Percentiles rank a stretch among this genome's conserved stretches.
phyloP scores from a whole-genome alignment of 2,888 invertebrate genomes.

The Drosophila helvetica region DNA sequence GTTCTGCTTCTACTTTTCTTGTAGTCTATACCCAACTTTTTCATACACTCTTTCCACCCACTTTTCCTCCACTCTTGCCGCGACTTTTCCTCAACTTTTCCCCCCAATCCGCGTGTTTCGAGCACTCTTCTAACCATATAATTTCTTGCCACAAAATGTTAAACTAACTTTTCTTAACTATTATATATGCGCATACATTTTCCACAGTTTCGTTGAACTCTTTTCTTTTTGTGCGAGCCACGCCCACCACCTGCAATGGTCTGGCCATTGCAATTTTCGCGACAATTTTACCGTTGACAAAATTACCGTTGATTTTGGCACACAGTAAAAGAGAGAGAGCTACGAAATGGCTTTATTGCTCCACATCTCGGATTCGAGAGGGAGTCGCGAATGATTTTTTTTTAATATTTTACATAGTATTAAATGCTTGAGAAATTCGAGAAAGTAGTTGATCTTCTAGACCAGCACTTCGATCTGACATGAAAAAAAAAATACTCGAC shows the following conservation, averaged over 20 bases:
- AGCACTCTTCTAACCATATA: slow-evolving; percentile 5
- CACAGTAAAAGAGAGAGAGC: slow-evolving; percentile 10
- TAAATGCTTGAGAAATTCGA: too few species aligned
- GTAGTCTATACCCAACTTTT: too few species aligned
- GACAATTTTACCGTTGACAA: slow-evolving; percentile 50
- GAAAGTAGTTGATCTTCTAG: too few species aligned
- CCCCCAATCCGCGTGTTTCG: not conserved
- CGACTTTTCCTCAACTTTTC: not conserved
- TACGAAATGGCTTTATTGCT: slow-evolving; percentile 5
- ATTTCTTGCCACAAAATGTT: slow-evolving; percentile 26
- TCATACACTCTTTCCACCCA: not conserved
- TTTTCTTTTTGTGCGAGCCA: slow-evolving; percentile 31
- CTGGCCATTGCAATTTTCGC: slow-evolving; percentile 21
- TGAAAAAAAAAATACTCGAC: too few species aligned
- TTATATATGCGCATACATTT: slow-evolving; percentile 35
- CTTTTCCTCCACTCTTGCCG: not conserved
- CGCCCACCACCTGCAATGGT: slow-evolving; percentile 38
- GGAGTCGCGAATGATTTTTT: not conserved
- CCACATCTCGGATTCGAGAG: not conserved
- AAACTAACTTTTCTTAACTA: slow-evolving; percentile 52
- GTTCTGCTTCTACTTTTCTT: not conserved
- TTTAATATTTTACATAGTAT: too few species aligned
- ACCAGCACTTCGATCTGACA: too few species aligned
- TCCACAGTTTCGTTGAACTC: slow-evolving; percentile 46
- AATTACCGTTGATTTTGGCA: slow-evolving; percentile 53